A percentile compares a stretch with the other conserved stretches of the same genome.
These are phyloP conservation scores for Lepidurus apus DNA, from an alignment of 1,140 invertebrate genomes.

Conservation along the genomic window DNA sequence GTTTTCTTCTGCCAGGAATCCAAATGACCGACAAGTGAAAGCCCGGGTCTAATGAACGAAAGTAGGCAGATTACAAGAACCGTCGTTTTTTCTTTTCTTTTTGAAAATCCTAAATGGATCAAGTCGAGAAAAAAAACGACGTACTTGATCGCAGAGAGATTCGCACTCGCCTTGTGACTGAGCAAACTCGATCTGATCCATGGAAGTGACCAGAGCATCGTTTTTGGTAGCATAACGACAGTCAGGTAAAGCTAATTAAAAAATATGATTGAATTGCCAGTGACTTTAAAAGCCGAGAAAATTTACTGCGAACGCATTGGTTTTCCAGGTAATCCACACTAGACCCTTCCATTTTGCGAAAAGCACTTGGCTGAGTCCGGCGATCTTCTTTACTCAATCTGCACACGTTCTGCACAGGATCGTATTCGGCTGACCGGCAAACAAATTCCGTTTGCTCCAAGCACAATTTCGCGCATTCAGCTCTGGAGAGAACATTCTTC, in stretches of 20 bases:
- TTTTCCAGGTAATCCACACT: conserved; percentile 52
- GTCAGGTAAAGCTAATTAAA: conserved; percentile 45
- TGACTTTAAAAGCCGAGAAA: conserved; percentile 8
- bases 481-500: conserved; percentile 45
- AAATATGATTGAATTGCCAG: conserved; percentile 26
- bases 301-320: conserved; percentile 47
- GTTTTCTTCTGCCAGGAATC: conserved; percentile 44
- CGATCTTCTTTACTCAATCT: conserved; percentile 49
- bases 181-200: conserved; percentile 50
- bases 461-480: conserved; percentile 50
- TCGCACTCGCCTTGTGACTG: conserved; percentile 47
- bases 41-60: conserved; percentile 40
- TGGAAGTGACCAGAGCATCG: conserved; percentile 46
- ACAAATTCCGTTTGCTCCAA: conserved; percentile 47
- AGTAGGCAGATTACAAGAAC: conserved; percentile 38
- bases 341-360: conserved; percentile 44
- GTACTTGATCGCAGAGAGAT: conserved; percentile 47
- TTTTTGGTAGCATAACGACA: conserved; percentile 47
- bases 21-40: conserved; percentile 46
- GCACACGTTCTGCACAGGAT: conserved; percentile 45
- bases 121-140: not conserved
- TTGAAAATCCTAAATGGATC: not conserved
- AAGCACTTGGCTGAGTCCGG: conserved; percentile 50
- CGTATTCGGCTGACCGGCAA: conserved; percentile 50
- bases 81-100: not conserved